Conservation (phyloP, 2,888 invertebrate species). For the Caenorhabditis sp. region DNA sequence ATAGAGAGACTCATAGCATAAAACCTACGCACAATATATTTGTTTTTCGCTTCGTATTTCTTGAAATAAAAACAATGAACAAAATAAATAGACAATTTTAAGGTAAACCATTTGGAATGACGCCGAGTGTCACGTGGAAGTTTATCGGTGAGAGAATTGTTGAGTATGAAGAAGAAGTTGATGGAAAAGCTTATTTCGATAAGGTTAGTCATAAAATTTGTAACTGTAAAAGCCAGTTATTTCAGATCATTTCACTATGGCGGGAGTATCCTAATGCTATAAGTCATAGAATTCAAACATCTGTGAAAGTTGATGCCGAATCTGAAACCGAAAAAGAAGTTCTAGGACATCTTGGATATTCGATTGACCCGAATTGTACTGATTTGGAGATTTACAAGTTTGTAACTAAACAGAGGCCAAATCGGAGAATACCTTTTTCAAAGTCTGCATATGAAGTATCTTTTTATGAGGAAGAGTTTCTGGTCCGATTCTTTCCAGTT, state of each 20-base stretch:
- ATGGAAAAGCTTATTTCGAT: constrained; percentile 33
- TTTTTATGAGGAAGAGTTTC: constrained; percentile 28
- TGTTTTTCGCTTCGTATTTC: no score
- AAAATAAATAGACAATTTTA: not conserved
- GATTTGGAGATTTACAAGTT: constrained; percentile 33
- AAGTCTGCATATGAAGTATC: constrained; percentile 31
- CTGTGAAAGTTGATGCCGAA: constrained; percentile 23
- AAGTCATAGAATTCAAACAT: constrained; percentile 34
- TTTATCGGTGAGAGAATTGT: constrained; percentile 14
- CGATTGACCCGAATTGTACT: constrained; percentile 8
- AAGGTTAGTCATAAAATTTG: constrained; percentile 18
- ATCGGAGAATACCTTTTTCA: constrained; percentile 12
- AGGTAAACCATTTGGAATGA: not conserved
- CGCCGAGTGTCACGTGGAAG: constrained; percentile 16
- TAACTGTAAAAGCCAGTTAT: not conserved
- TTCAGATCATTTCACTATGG: constrained; percentile 45
- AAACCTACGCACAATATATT: not conserved
- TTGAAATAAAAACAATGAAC: no score
- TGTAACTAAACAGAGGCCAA: constrained; percentile 9
- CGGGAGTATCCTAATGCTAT: constrained; percentile 42
- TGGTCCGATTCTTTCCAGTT: constrained; percentile 29
- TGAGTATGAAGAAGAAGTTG: constrained; percentile 35
- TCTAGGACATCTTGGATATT: not conserved
- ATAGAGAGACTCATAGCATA: no score
- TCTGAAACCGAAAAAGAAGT: constrained; percentile 21